Conservation (phyloP, 2,888 invertebrate genomes). For the Campoletis raptor region DNA sequence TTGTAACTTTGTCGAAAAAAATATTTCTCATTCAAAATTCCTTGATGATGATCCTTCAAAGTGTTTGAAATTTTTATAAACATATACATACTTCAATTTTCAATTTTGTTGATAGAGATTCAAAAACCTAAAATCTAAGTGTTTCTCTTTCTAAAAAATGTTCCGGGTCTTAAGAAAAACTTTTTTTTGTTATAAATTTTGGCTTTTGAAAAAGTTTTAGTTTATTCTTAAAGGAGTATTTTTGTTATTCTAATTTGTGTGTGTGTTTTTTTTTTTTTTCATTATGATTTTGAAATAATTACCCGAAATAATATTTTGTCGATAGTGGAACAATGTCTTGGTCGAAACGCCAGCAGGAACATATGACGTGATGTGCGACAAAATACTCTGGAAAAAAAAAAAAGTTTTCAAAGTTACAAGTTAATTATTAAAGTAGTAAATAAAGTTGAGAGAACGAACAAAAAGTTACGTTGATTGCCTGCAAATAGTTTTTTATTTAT, state of each 20-base stretch:
- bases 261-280: too few relatives aligned
- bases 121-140: too few relatives aligned
- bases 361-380: conserved; percentile 58
- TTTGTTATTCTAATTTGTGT: too few relatives aligned
- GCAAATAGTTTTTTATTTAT: background rate
- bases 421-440: background rate
- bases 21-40: background rate
- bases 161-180: too few relatives aligned
- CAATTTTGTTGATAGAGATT: background rate
- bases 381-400: conserved; percentile 59
- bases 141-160: too few relatives aligned
- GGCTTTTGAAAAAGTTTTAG: background rate
- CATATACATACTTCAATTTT: background rate
- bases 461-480: background rate
- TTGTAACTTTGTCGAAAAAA: background rate
- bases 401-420: background rate
- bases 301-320: conserved; percentile 65
- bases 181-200: too few relatives aligned
- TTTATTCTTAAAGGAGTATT: background rate
- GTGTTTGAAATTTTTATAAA: background rate
- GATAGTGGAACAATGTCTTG: conserved; percentile 55
- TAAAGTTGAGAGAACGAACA: background rate
- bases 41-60: background rate
- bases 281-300: conserved; percentile 11
- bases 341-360: conserved; percentile 64